Evolutionary conservation across 2,797 vertebrate species (phyloP).

Genomic region (Sparidentex hasta): DNA sequence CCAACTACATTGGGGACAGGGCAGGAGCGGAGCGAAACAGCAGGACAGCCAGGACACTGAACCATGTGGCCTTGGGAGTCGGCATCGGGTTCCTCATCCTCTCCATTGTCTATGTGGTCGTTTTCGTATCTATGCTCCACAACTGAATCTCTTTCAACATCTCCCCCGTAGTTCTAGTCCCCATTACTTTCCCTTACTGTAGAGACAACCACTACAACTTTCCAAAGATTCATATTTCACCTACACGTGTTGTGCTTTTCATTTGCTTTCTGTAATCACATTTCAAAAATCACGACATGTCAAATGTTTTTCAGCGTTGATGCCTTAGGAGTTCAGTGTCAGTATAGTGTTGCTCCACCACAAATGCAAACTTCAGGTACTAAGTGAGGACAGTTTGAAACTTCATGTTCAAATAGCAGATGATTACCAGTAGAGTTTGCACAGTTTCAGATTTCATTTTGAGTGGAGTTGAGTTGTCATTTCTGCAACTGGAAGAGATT

Average conservation of each 20-base stretch:
- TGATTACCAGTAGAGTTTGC: neutral
- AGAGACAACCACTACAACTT: neutral
- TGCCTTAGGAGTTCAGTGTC: constrained; percentile 4
- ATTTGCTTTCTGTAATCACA: neutral
- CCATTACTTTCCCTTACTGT: neutral
- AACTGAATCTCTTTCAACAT: neutral
- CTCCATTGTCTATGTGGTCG: accelerated
- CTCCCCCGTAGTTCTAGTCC: neutral
- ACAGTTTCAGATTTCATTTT: neutral
- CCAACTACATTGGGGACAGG: constrained; percentile 63
- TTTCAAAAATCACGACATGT: neutral
- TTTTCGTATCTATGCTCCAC: accelerated
- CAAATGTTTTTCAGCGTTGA: neutral
- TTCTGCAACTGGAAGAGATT: neutral
- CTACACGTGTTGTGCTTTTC: neutral
- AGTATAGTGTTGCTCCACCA: neutral
- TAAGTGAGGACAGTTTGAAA: neutral
- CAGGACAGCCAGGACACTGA: constrained; percentile 68
- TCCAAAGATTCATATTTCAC: constrained; percentile 8
- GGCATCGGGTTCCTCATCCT: constrained; percentile 25
- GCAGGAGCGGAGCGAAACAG: constrained; percentile 64
- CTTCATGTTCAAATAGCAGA: neutral
- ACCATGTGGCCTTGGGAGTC: constrained; percentile 72
- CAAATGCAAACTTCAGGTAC: neutral
- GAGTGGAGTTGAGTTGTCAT: neutral